Evolutionary conservation across 2,797 vertebrate species (phyloP).

Genomic region (Acropternis orthonyx): DNA sequence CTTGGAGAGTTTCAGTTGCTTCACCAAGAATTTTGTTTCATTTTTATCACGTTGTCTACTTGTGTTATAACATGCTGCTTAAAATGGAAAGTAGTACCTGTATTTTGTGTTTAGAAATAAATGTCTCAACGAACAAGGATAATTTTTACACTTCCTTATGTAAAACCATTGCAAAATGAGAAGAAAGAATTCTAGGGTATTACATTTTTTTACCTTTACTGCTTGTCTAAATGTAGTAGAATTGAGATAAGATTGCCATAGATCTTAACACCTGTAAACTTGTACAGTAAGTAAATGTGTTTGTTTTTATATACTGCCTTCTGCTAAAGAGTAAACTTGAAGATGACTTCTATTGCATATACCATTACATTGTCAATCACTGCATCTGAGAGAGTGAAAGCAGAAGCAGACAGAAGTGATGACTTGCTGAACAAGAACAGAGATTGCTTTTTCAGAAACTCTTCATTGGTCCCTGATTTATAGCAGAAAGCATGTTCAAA

Average conservation of each 20-base stretch:
- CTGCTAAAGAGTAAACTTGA: not conserved
- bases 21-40: not conserved
- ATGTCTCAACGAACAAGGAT: not conserved
- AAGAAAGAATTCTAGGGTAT: not conserved
- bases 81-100: not conserved
- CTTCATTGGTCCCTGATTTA: not conserved
- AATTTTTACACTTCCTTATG: not conserved
- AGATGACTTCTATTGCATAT: not conserved
- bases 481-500: not conserved
- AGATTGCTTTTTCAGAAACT: not conserved
- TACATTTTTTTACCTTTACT: not conserved
- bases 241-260: not conserved
- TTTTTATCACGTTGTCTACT: not conserved
- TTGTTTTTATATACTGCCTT: not conserved
- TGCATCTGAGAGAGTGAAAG: not conserved
- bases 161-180: not conserved
- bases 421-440: not conserved
- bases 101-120: not conserved
- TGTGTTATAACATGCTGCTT: not conserved
- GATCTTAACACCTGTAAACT: not conserved
- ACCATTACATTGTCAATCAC: not conserved
- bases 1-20: not conserved
- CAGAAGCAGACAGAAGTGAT: not conserved
- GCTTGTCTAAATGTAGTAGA: not conserved
- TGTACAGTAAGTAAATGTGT: not conserved